phyloP scores from a whole-genome alignment of 2,113 vertebrate genomes.

The Nanorana parkeri region DNA sequence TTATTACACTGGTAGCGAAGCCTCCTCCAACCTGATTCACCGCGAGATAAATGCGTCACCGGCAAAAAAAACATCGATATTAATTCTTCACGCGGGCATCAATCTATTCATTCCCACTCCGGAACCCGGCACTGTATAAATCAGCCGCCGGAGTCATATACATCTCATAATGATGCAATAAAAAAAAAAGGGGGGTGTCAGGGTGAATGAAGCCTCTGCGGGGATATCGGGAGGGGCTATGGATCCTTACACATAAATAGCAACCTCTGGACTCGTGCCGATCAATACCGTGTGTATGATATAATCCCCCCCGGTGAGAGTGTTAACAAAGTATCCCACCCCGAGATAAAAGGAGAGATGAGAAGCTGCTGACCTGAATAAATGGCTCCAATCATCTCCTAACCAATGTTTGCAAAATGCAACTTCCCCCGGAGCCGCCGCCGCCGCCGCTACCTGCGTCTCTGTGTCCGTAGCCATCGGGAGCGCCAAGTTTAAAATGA shows the following conservation, averaged over 20 bases:
- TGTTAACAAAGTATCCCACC: neutral
- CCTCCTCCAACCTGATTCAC: no score
- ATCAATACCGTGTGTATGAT: slow-evolving; percentile 6
- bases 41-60: no score
- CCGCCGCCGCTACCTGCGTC: no score
- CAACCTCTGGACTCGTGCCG: neutral
- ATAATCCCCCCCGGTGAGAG: slow-evolving; percentile 7
- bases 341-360: no score
- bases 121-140: neutral
- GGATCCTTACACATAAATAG: slow-evolving; percentile 5
- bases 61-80: neutral
- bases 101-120: neutral
- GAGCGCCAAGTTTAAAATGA: no score
- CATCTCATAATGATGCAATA: neutral
- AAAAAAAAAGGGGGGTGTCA: slow-evolving; percentile 12
- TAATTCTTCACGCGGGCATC: neutral
- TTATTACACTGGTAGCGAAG: no score
- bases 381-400: no score
- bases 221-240: slow-evolving; percentile 4
- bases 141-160: neutral
- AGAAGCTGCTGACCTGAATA: no score
- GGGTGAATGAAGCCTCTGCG: neutral
- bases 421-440: no score
- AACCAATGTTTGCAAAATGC: no score
- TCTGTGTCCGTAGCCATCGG: no score